A percentile compares a stretch with the other conserved stretches of the same genome.
Conservation (phyloP, 2,888 invertebrate genomes). For the Brachycybe producta region DNA sequence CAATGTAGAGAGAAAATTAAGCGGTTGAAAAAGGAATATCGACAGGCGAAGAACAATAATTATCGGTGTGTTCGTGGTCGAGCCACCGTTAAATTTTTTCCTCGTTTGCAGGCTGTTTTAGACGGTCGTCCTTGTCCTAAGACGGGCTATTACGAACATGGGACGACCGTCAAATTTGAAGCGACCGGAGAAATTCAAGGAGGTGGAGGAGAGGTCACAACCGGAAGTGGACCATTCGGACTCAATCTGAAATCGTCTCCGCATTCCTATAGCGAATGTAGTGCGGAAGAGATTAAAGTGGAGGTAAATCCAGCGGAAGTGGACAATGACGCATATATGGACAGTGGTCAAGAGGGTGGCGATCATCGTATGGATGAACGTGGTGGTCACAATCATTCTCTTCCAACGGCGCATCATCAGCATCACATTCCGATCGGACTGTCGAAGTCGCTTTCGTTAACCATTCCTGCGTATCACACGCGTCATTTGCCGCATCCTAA, state of each 20-base stretch:
- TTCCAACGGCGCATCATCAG: constrained; percentile 7
- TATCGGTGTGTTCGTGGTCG: constrained; percentile 15
- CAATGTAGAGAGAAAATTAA: constrained; percentile 17
- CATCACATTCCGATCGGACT: no score
- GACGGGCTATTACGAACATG: constrained; percentile 4
- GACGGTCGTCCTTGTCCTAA: neutral
- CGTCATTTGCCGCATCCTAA: neutral
- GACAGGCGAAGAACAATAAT: constrained; percentile 17
- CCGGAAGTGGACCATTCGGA: neutral
- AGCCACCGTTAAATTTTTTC: constrained; percentile 17
- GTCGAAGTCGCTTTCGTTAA: no score
- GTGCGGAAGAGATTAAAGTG: constrained; percentile 15
- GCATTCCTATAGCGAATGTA: constrained; percentile 10
- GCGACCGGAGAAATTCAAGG: neutral
- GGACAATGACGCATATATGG: constrained; percentile 9
- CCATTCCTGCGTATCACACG: neutral
- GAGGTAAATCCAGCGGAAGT: constrained; percentile 16
- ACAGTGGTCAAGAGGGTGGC: constrained; percentile 2
- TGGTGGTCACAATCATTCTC: neutral
- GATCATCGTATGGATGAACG: neutral
- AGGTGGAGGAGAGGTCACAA: neutral
- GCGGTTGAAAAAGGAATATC: constrained; percentile 15
- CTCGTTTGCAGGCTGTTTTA: constrained; percentile 15
- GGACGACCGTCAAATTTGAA: no score
- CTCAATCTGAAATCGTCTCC: constrained; percentile 6